Base-by-base conservation (phyloP, 2,113 vertebrate genomes). In the Microcebus jonahi region DNA sequence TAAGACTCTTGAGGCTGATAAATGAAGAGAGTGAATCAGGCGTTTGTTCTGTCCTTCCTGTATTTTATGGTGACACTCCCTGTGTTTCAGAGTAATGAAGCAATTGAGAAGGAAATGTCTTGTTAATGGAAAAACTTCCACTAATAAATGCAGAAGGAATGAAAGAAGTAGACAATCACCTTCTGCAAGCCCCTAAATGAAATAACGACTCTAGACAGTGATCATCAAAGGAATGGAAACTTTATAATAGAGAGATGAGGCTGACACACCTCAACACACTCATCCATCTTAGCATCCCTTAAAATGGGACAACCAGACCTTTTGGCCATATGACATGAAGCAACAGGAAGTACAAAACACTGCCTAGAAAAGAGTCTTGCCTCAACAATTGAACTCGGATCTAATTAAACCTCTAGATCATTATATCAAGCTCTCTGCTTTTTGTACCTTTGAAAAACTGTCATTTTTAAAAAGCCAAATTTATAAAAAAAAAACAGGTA, bases 41-140 rank as follows among this genome's bases (percentile, higher is more conserved):
- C 8, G 59, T 93, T 77, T 80, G 36, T 80, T 18, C 68, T 73
- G 17, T 13, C 34, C 18, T 48, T 67, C 21, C 42, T 75, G 17
- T 50, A 67, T 34, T 70, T 82, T 12, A 53, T 6, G 5, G 20
- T 34, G 34, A 65, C 7, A 79, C 4, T 57, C 42, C 18, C 27
- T 50, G 18, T 50, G 20, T 86, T 88, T 91, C 39, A 23, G 14
- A 13, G 3, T 63, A 75, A 88, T 84, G 61, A 68, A 92, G 92
- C 3, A 36, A 3, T 68, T 80, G n/a, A 90, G 11, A 86, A 13
- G 8, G 34, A 91, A 75, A 97, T 57, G 50, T 68, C 42, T 92
- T 65, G 67, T 88, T 80, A 77, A 63, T 36, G 34, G 67, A n/a
- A 90, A 95, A 95, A 83, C 76, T 39, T 77, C 80, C 53, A 75